A percentile compares a stretch with the other conserved stretches of the same genome.
Evolutionary conservation across 2,888 invertebrate species (phyloP).

Genomic region (Hyppa rectilinea): DNA sequence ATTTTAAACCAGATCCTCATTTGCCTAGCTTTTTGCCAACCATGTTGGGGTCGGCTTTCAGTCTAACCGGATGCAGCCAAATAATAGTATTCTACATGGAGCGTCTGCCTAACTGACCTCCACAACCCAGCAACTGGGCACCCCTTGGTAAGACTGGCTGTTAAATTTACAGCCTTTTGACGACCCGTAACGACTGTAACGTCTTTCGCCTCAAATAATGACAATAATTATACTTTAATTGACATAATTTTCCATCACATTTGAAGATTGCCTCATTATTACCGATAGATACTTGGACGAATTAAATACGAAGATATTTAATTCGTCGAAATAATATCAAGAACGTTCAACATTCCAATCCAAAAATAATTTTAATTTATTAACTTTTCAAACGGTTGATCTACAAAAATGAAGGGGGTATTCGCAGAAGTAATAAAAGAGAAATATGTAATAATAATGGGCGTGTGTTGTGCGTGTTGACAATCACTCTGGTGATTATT

Average conservation of each 20-base stretch:
- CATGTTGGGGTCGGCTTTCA: too few species aligned
- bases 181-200: too few species aligned
- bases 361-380: not conserved
- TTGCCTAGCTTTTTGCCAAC: too few species aligned
- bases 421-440: slow-evolving; percentile 66
- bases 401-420: slow-evolving; percentile 16
- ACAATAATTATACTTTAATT: too few species aligned
- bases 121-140: too few species aligned
- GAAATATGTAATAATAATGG: slow-evolving; percentile 80
- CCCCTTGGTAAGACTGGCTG: too few species aligned
- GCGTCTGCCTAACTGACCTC: too few species aligned
- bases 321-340: not conserved
- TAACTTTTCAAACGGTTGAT: slow-evolving; percentile 15
- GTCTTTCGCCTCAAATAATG: too few species aligned
- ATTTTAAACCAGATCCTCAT: slow-evolving; percentile 1
- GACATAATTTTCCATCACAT: not conserved
- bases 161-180: too few species aligned
- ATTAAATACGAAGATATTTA: not conserved
- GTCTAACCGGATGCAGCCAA: too few species aligned
- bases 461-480: slow-evolving; percentile 84
- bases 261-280: not conserved
- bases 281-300: not conserved
- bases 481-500: slow-evolving; percentile 89
- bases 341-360: not conserved
- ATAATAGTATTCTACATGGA: too few species aligned